phyloP scores from a whole-genome alignment of 2,113 vertebrate genomes.

The Suricata suricatta region DNA sequence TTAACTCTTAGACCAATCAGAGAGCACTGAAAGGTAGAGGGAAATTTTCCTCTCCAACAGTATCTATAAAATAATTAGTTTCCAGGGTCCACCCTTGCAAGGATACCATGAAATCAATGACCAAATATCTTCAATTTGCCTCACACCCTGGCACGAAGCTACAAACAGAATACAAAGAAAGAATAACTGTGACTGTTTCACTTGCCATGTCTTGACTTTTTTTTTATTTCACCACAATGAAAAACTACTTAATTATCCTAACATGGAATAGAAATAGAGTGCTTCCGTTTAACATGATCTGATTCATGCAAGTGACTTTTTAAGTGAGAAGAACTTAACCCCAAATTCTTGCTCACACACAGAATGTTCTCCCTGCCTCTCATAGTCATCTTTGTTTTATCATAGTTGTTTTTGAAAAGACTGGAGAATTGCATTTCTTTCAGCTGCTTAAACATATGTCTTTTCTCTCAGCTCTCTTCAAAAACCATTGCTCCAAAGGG shows the following conservation, averaged over 20 bases:
- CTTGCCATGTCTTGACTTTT: background rate
- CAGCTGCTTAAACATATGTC: background rate
- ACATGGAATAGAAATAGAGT: conserved; percentile 62
- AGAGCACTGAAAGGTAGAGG: background rate
- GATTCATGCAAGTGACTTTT: conserved; percentile 58
- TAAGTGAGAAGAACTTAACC: conserved; percentile 57
- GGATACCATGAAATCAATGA: conserved; percentile 58
- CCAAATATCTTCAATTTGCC: conserved; percentile 56
- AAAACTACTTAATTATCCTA: conserved; percentile 73
- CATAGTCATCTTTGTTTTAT: conserved; percentile 60
- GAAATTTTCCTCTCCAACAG: background rate
- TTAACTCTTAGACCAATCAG: background rate
- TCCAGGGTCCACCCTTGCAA: conserved; percentile 1
- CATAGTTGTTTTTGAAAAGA: conserved; percentile 40
- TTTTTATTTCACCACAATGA: conserved; percentile 41
- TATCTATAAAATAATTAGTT: background rate
- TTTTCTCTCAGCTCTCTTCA: background rate
- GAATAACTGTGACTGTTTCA: conserved; percentile 56
- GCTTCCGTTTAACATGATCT: conserved; percentile 62
- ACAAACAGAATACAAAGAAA: conserved; percentile 31
- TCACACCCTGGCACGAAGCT: conserved; percentile 23
- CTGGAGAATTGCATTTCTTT: background rate
- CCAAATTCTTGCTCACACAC: background rate
- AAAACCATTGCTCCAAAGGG: background rate
- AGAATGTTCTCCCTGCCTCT: background rate